phyloP scores from a whole-genome alignment of 2,113 vertebrate species.

The Harpagus bidentatus region DNA sequence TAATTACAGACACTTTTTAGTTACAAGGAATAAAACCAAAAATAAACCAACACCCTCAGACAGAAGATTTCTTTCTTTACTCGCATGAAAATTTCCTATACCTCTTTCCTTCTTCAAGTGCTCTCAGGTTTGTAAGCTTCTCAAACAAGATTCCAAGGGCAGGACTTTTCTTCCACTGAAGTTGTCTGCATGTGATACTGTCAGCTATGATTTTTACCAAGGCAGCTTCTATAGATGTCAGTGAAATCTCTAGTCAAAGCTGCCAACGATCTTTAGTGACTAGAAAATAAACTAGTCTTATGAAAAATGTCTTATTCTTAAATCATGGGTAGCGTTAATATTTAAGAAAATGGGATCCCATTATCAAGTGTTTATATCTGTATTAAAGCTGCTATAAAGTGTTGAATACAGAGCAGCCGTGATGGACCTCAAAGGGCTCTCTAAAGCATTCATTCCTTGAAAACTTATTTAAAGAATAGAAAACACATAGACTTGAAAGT shows the following conservation, averaged over 20 bases:
- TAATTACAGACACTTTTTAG: not conserved
- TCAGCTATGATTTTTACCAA: not conserved
- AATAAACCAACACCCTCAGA: not conserved
- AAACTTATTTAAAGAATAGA: not conserved
- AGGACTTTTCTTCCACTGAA: not conserved
- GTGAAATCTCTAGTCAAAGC: not conserved
- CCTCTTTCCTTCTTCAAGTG: not conserved
- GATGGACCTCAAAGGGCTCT: not conserved
- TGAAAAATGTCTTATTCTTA: not conserved
- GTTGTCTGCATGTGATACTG: not conserved
- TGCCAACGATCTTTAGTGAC: not conserved
- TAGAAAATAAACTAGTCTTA: not conserved
- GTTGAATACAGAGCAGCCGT: not conserved
- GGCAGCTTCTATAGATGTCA: not conserved
- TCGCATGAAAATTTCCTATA: not conserved
- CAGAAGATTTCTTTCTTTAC: not conserved
- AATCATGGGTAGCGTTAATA: not conserved
- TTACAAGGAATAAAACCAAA: not conserved
- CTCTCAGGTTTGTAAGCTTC: not conserved
- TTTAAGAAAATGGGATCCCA: not conserved
- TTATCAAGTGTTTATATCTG: not conserved
- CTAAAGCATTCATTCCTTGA: not conserved
- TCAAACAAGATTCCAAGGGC: not conserved
- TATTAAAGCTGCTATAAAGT: not conserved
- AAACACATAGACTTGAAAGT: not conserved